A percentile compares a stretch with the other conserved stretches of the same genome.
These are phyloP conservation scores for Hippasteria phrygiana DNA, from an alignment of 53 echinoderm and acorn worm genomes.

Conservation along the genomic window DNA sequence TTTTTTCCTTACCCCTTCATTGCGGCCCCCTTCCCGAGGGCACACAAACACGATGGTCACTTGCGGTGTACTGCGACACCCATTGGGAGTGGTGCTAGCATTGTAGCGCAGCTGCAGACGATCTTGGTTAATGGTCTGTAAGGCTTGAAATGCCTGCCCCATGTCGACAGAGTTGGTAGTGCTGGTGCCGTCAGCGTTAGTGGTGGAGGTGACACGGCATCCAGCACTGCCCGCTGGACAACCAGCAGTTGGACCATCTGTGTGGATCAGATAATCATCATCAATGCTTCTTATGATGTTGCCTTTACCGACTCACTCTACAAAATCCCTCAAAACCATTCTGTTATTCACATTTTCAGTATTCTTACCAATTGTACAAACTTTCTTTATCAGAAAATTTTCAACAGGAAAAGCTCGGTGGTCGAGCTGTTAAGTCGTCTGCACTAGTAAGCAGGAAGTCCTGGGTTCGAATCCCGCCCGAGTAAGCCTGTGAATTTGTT, in stretches of 20 bases:
- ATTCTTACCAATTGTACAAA: too few relatives aligned
- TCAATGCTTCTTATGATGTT: too few relatives aligned
- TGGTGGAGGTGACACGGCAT: constrained; percentile 53
- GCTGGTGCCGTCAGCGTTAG: constrained; percentile 28
- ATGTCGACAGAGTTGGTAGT: not conserved
- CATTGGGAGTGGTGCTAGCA: constrained; percentile 9
- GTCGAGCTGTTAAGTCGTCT: too few relatives aligned
- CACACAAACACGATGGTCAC: constrained; percentile 88
- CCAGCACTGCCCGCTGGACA: constrained; percentile 72
- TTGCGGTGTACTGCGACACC: constrained; percentile 70
- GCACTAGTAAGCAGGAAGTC: too few relatives aligned
- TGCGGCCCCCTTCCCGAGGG: constrained; percentile 82
- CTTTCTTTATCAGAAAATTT: too few relatives aligned
- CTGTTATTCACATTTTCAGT: too few relatives aligned
- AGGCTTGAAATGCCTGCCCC: constrained; percentile 51
- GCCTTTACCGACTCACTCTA: too few relatives aligned
- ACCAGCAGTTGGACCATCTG: constrained; percentile 67
- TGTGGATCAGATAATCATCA: not conserved
- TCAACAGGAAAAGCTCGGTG: too few relatives aligned
- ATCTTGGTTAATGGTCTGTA: constrained; percentile 63
- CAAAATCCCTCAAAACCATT: too few relatives aligned
- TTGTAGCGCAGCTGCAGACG: constrained; percentile 75
- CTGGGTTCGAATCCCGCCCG: too few relatives aligned
- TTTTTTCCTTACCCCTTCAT: constrained; percentile 77
- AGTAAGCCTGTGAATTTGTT: too few relatives aligned